Evolutionary conservation across 2,888 invertebrate genomes (phyloP), one percentile per base, ranked within the genome.

Genomic region (Neoitamus cyanurus): DNA sequence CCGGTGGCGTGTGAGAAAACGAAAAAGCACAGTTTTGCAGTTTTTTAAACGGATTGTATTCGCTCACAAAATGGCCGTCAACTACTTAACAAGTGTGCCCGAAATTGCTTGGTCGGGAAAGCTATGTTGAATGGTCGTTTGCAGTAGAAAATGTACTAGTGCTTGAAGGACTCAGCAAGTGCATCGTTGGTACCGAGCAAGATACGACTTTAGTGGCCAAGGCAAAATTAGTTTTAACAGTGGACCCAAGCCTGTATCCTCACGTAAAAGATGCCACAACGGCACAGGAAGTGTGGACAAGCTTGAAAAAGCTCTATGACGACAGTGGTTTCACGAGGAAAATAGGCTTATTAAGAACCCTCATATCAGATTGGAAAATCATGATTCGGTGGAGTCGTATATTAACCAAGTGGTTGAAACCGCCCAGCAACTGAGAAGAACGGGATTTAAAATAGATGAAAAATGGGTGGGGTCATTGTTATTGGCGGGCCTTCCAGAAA

Each of bases 241-340:
- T 86, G 42, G 86, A 86, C 7, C 87, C 88, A 15, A 87, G 87
- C 2, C 83, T 87, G 83, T 88, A 88, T 84, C 86, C 88, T 3
- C 88, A 89, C 77, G 13, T 89, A 13, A 86, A 88, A 83, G 82
- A 86, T 20, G 86, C 87, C 11, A 83, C 68, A 3, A 86, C 86
- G 3, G 87, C 88, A 4, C 88, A 88, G 84, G 87, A 88, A 37
- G 86, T 85, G 11, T 89, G 89, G 89, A 85, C 88, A 2, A 88
- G 86, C 20, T 84, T 88, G 86, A 87, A 0, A 89, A 88, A 84
- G 86, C 86, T 87, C 0, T 89, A 89, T 84, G 87, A 89, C 69
- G 89, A 90, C 80, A 70, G 42, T n/a, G 89, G 88, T 30, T 85
- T 89, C 3, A 88, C 88, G 2, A 83, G 89, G 46, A 88, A 86